A percentile compares a stretch with the other conserved stretches of the same genome.
phyloP scores from a whole-genome alignment of 2,888 invertebrate genomes.

The Aspidiotus rigidus region DNA sequence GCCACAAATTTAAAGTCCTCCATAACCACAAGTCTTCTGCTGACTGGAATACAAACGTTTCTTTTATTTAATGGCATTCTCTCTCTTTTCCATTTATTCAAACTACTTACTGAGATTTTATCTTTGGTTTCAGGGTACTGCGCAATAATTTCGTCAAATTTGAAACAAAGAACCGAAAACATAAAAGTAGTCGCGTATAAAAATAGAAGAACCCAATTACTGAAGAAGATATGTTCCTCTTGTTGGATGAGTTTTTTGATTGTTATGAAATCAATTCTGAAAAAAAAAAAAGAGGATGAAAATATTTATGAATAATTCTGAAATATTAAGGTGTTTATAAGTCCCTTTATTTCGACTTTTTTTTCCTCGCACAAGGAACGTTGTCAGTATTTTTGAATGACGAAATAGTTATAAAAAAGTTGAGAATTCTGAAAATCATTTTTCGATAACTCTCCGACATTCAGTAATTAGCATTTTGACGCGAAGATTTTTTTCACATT shows the following conservation, averaged over 20 bases:
- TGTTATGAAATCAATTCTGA: conserved; percentile 21
- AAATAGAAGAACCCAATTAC: conserved; percentile 24
- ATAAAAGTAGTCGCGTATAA: conserved; percentile 21
- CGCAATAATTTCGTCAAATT: conserved; percentile 25
- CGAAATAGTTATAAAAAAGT: no score
- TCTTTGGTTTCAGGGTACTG: conserved; percentile 15
- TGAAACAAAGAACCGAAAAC: conserved; percentile 28
- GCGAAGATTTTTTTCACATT: no score
- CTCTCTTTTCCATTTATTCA: not conserved
- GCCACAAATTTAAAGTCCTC: conserved; percentile 24
- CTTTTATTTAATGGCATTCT: not conserved
- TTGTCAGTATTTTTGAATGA: no score
- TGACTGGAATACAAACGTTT: conserved; percentile 2
- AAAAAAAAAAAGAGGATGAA: not conserved
- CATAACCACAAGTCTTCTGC: conserved; percentile 26
- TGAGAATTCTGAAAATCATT: no score
- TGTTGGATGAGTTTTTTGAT: conserved; percentile 8
- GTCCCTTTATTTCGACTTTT: no score
- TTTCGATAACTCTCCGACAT: no score
- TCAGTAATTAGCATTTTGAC: no score
- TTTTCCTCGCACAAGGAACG: no score
- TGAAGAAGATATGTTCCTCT: conserved; percentile 7
- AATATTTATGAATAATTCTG: not conserved
- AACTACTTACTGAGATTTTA: conserved; percentile 7
- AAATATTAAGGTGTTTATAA: no score